Conservation (phyloP, 1,140 invertebrate species). For the Zaprionus ghesquierei region DNA sequence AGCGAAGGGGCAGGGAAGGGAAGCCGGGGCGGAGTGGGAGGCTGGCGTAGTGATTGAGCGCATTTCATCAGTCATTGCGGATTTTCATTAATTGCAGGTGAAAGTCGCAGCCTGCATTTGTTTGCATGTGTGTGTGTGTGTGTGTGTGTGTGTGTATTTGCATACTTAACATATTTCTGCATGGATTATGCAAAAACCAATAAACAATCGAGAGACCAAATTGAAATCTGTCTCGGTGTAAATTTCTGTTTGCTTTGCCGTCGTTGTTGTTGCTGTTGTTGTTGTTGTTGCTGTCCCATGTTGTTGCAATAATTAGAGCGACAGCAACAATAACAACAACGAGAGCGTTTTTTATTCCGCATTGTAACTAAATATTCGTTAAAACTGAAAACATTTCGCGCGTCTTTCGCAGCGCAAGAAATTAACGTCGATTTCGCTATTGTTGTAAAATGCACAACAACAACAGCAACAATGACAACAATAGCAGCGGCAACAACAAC, state of each 20-base stretch:
- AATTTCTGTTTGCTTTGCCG: neutral
- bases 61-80: slow-evolving; percentile 13
- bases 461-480: neutral
- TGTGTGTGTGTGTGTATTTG: neutral
- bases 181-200: neutral
- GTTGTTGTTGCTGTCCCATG: neutral
- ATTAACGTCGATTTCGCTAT: slow-evolving; percentile 28
- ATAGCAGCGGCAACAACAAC: neutral
- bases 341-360: slow-evolving; percentile 4
- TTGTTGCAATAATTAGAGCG: slow-evolving; percentile 1
- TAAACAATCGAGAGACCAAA: neutral
- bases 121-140: neutral
- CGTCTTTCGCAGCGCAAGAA: slow-evolving; percentile 17
- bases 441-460: slow-evolving; percentile 24
- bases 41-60: slow-evolving; percentile 1
- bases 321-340: neutral
- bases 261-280: neutral
- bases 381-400: slow-evolving; percentile 15
- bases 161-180: neutral
- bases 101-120: slow-evolving; percentile 13
- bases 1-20: no score
- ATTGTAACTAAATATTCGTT: slow-evolving; percentile 9
- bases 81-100: slow-evolving; percentile 19
- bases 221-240: neutral
- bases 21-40: neutral